A percentile compares a stretch with the other conserved stretches of the same genome.
Conservation (phyloP, 1,140 invertebrate genomes). For the Drosophila nannoptera region DNA sequence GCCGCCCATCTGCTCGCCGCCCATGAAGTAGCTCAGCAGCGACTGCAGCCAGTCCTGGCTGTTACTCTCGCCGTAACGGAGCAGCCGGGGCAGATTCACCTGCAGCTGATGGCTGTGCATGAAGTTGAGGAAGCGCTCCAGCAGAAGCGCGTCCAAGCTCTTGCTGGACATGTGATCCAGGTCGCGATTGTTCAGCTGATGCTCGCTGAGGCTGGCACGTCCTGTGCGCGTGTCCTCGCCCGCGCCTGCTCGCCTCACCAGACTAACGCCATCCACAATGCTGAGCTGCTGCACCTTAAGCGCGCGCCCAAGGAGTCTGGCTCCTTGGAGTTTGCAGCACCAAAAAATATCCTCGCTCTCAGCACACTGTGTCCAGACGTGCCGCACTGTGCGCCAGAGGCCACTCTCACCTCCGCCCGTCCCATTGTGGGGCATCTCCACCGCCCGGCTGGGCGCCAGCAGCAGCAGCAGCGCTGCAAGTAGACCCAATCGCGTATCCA, state of each 20-base stretch:
- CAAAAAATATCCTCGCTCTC: conserved; percentile 82
- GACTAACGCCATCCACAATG: conserved; percentile 82
- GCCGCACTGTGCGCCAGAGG: conserved; percentile 77
- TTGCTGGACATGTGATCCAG: conserved; percentile 79
- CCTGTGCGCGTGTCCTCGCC: conserved; percentile 73
- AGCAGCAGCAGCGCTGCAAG: conserved; percentile 58
- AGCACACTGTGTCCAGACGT: conserved; percentile 83
- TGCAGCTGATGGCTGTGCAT: conserved; percentile 83
- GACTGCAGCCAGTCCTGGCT: conserved; percentile 71
- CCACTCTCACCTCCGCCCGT: conserved; percentile 47
- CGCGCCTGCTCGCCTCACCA: conserved; percentile 78
- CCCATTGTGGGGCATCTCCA: conserved; percentile 30
- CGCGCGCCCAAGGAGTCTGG: conserved; percentile 83
- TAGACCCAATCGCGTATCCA: conserved; percentile 65
- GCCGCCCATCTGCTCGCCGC: conserved; percentile 25
- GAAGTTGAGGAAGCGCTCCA: conserved; percentile 82
- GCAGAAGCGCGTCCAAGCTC: conserved; percentile 81
- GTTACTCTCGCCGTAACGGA: conserved; percentile 65
- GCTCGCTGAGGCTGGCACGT: conserved; percentile 79
- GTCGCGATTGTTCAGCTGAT: conserved; percentile 81
- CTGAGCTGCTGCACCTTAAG: conserved; percentile 82
- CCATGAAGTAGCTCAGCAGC: conserved; percentile 59
- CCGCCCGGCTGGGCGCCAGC: conserved; percentile 32
- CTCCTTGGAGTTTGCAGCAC: conserved; percentile 84
- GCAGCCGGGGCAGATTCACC: conserved; percentile 80